A percentile compares a stretch with the other conserved stretches of the same genome.
These are phyloP conservation scores for Hybognathus amarus DNA, from an alignment of 2,797 vertebrate species.

Conservation along the genomic window DNA sequence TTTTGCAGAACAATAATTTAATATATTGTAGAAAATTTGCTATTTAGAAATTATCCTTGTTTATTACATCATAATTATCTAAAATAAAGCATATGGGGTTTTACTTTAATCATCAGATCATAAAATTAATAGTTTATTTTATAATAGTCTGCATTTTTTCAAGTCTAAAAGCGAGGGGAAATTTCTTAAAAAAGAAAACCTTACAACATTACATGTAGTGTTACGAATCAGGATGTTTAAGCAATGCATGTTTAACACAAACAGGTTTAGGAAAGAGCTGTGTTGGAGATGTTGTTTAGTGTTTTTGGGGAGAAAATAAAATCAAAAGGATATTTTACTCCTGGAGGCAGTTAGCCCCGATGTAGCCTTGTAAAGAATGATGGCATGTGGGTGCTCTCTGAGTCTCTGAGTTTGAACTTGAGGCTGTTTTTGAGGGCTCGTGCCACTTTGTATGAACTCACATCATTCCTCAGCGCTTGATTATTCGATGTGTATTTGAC, in stretches of 20 bases:
- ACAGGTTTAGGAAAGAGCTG: neutral
- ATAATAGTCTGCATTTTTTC: neutral
- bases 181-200: neutral
- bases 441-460: constrained; percentile 53
- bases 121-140: neutral
- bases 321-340: neutral
- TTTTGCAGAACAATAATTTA: neutral
- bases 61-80: neutral
- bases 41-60: neutral
- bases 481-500: constrained; percentile 47
- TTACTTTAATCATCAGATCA: neutral
- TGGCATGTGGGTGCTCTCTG: constrained; percentile 1
- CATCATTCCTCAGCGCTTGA: constrained; percentile 59
- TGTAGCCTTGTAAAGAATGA: constrained; percentile 25
- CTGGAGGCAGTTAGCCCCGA: neutral
- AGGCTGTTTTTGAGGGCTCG: constrained; percentile 36
- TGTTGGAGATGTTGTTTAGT: neutral
- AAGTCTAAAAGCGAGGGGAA: neutral
- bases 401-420: constrained; percentile 47
- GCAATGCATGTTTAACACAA: neutral
- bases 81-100: neutral
- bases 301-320: neutral
- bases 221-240: neutral
- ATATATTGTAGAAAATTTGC: neutral
- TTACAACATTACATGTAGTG: neutral